Conservation (phyloP, 2,113 vertebrate species). For the Nothoprocta pentlandii region DNA sequence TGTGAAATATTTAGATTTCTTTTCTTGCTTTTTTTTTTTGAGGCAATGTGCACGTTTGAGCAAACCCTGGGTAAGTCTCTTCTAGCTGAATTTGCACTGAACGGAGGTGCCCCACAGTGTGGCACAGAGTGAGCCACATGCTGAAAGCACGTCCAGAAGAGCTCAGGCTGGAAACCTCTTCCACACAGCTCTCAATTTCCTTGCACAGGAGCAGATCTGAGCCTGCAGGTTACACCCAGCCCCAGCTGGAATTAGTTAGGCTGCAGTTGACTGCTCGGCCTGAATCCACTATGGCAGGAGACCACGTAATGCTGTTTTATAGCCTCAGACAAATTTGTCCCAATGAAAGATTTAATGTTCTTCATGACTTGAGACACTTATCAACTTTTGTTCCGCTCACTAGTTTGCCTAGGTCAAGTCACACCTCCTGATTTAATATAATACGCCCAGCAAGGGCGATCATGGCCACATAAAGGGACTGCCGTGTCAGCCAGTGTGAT, state of each 20-base stretch:
- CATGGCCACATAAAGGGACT: neutral
- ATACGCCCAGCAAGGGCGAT: neutral
- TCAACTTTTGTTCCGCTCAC: neutral
- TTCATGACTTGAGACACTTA: neutral
- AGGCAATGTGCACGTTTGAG: neutral
- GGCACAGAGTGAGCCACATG: neutral
- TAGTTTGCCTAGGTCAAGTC: neutral
- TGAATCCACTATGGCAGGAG: neutral
- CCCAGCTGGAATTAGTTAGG: neutral
- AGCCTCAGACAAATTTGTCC: neutral
- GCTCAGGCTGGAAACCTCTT: neutral
- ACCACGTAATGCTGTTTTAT: neutral
- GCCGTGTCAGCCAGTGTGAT: neutral
- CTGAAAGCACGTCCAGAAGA: neutral
- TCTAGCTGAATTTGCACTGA: neutral
- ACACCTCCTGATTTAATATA: neutral
- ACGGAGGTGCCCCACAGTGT: accelerated
- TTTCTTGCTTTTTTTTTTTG: neutral
- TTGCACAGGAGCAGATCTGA: neutral
- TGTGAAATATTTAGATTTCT: neutral
- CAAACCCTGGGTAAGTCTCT: neutral
- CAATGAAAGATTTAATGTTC: neutral
- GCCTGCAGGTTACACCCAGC: neutral
- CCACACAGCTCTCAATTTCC: neutral
- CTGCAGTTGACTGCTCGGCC: accelerated